Conservation (phyloP, 1,140 invertebrate species). For the Alviniconcha marisindica region DNA sequence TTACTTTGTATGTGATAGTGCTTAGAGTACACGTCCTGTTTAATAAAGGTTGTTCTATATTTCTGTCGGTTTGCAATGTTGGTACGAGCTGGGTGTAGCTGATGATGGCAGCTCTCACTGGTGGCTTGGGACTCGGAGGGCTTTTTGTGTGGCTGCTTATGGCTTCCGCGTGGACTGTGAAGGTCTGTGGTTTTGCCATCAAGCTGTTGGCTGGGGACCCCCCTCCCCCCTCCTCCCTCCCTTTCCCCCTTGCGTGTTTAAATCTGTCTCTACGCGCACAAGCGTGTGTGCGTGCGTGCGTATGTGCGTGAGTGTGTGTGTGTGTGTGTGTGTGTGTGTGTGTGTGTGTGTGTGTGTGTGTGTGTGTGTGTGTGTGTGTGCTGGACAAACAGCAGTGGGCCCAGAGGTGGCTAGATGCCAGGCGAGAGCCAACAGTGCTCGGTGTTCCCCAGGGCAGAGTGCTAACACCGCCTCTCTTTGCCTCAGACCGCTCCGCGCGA, state of each 20-base stretch:
- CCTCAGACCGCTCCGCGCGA: not conserved
- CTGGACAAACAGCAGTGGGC: not conserved
- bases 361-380: constrained; percentile 9
- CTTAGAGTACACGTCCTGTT: too few relatives aligned
- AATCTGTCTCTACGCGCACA: not conserved
- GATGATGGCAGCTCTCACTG: too few relatives aligned
- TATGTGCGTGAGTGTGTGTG: not conserved
- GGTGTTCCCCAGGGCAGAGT: not conserved
- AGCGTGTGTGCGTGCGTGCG: not conserved
- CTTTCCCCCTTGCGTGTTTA: not conserved
- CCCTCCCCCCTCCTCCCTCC: too few relatives aligned
- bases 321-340: constrained; percentile 13
- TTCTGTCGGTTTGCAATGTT: too few relatives aligned
- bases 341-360: not conserved
- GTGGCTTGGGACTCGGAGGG: too few relatives aligned
- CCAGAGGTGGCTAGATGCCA: not conserved
- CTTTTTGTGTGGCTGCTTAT: too few relatives aligned
- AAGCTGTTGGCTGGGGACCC: not conserved
- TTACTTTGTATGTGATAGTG: too few relatives aligned
- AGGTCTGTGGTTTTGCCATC: not conserved
- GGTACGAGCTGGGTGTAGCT: not conserved
- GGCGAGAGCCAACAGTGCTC: not conserved
- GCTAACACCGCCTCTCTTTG: not conserved
- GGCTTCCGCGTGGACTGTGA: too few relatives aligned
- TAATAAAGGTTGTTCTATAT: too few relatives aligned